Base-by-base conservation (phyloP, 2,113 vertebrate species). In the Tautogolabrus adspersus region DNA sequence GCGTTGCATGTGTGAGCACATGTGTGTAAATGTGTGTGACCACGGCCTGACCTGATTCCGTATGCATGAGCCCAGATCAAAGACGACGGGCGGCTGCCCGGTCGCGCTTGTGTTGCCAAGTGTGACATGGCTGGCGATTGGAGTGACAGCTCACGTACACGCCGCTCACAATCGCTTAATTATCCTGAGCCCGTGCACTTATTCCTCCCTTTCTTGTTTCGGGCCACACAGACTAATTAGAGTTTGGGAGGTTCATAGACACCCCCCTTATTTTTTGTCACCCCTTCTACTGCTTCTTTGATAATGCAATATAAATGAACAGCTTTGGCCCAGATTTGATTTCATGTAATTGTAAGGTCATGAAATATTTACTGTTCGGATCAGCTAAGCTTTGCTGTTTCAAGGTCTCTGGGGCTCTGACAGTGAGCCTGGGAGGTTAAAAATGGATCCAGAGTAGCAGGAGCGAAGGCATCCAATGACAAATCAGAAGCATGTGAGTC, bases 111-210 rank as follows among this genome's bases (percentile, higher is more conserved):
- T 72, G 79, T 91, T 89, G 86, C 74, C 73, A 11, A 84, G 88
- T 87, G 81, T 91, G 92, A 94, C 93, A 88, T 93, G 92, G 80
- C 77, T 92, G 91, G 89, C 87, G 85, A 94, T 96, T 87, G 94
- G 90, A 93, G 88, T 87, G 94, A 95, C 94, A 94, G 95, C 93
- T 96, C 91, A 93, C 93, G 94, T 95, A 92, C 89, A 94, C n/a
- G 52, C 90, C 91, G 90, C 94, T 95, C 93, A 95, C 94, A 94
- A 95, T 93, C 93, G 89, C 95, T 96, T 96, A 95, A 97, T 97
- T 96, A 94, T 95, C 93, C 91, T 82, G 85, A 61, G 73, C 89
- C 90, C 87, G 82, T 93, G 93, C 94, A 95, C 95, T 96, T 95
- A 95, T 95, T 95, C 93, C 92, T 94, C 89, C 83, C 84, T 92